These are phyloP conservation scores for Serripes groenlandicus DNA, from an alignment of 2,888 invertebrate genomes.

Conservation along the genomic window DNA sequence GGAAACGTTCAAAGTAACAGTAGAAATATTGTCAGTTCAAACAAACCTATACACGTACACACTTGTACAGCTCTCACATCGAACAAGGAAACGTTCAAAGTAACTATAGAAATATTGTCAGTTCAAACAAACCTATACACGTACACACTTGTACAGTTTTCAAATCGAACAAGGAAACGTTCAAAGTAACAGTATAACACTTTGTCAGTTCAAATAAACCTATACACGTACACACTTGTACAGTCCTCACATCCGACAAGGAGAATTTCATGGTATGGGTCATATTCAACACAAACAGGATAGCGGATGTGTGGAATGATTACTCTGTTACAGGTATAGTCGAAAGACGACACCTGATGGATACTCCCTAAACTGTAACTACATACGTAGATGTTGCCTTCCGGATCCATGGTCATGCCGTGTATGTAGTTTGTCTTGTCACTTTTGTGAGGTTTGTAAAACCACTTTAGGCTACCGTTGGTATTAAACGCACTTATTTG, in stretches of 20 bases:
- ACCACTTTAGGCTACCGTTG: not conserved
- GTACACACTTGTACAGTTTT: too few species aligned
- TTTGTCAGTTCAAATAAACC: not conserved
- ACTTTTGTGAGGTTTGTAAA: not conserved
- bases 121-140: too few species aligned
- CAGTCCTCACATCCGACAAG: not conserved
- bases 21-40: too few species aligned
- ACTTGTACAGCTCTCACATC: too few species aligned
- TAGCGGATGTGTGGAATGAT: not conserved
- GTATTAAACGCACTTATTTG: not conserved
- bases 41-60: too few species aligned
- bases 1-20: too few species aligned
- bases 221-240: constrained; percentile 5
- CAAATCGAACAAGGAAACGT: too few species aligned
- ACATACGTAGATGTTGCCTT: constrained; percentile 1
- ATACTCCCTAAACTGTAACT: not conserved
- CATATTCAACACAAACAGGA: not conserved
- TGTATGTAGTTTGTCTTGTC: not conserved
- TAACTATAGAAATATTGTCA: too few species aligned
- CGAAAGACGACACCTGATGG: not conserved
- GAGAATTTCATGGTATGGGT: not conserved
- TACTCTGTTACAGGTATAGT: not conserved
- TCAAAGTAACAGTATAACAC: too few species aligned
- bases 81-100: too few species aligned
- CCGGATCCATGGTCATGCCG: not conserved